Evolutionary conservation across 2,113 vertebrate genomes (phyloP), one percentile per base, ranked within the genome.

Genomic region (Nycticebus coucang): DNA sequence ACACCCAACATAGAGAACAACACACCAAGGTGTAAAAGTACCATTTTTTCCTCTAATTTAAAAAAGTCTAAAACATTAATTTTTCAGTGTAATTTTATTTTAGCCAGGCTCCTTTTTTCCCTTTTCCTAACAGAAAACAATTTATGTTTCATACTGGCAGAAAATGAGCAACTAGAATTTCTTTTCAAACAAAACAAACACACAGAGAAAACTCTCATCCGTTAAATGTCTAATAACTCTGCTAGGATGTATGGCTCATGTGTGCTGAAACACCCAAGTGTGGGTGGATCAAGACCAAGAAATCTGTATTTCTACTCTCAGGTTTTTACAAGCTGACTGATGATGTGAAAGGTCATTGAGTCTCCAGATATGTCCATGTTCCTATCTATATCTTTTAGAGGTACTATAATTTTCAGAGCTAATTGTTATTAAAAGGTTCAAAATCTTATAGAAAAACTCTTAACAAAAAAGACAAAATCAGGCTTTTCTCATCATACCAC

Each of bases 41-140:
- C 6, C 26, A 55, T 35, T 69, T 75, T 86, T 28, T 1, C 1
- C 37, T 82, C 62, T 91, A 69, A 74, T 62, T 89, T 93, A 37
- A 57, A 89, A 77, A 96, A 84, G 28, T 30, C 22, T 55, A 24
- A 95, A 77, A 89, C 24, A 19, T 60, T 88, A 68, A 62, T 41
- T 93, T 95, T 90, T 92, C 72, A 33, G 71, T n/a, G 4, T 80
- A 89, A 83, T 84, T 72, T 89, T 75, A 94, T 85, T 95, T 93
- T 68, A 53, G 24, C 37, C 53, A 90, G 28, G 37, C 17, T 82
- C 69, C n/a, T 45, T 53, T 10, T 75, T 64, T 11, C 19, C 14
- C n/a, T 12, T 15, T 81, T 57, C 10, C 77, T 64, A 84, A 41
- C 13, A 75, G 45, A 89, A 85, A 85, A 37, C 35, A 94, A 81